Base-by-base conservation (phyloP, 2,797 vertebrate species). In the Argya squamiceps region DNA sequence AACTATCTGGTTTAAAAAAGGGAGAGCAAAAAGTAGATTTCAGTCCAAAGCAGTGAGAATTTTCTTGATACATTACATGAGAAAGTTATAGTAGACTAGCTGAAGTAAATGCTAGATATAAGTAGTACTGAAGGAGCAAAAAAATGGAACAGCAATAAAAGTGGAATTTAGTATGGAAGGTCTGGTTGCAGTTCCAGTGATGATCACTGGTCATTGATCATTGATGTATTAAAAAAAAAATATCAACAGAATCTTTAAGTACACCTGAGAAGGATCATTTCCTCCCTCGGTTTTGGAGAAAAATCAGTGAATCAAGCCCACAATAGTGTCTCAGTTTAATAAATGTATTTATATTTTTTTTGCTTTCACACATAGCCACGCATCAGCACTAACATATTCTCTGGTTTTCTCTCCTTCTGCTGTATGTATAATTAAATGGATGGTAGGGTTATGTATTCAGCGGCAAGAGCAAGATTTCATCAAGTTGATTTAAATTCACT, bases 401-500 rank as follows among this genome's bases (percentile, higher is more conserved):
- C 76, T 91, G 36, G 12, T 89, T 96, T 94, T 70, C 37, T 67
- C 91, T 76, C 53, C 58, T 89, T 39, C 53, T 93, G 68, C 69
- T 91, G 19, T 77, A 64, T 80, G 59, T 94, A 47, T 89, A 94
- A 97, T 94, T 32, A 79, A 89, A 29, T 76, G 39, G 87, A 32
- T 91, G 36, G 55, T 76, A 27, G 37, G 30, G 30, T 82, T 92
- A 47, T 90, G 44, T 68, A 85, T 50, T 92, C 41, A 58, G 50
- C 60, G 30, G 53, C 30, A 93, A 89, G 12, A 46, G 53, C 70
- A 96, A 86, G 71, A 73, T 96, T 93, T 91, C 52, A 24, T 71
- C 30, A 55, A 95, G 43, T 86, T 93, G 44, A 89, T 93, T 76
- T 93, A 87, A 96, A 97, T 97, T 97, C 71, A 36, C 44, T 82